Conservation (phyloP, 2,113 vertebrate genomes). For the Anoura caudifer region DNA sequence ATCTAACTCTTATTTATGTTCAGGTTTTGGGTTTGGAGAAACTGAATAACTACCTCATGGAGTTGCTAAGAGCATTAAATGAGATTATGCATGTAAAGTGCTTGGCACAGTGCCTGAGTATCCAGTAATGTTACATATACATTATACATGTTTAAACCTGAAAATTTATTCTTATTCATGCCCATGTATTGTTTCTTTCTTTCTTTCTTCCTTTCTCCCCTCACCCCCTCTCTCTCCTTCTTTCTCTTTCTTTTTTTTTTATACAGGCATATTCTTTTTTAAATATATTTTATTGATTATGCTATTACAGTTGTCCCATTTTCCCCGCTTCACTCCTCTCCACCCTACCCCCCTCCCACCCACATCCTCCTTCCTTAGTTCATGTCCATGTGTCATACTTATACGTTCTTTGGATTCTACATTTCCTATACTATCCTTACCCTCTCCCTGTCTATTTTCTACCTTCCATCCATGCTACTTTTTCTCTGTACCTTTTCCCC, state of each 20-base stretch:
- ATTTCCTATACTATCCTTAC: too few species aligned
- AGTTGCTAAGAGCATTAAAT: background rate
- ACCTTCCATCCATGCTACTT: too few species aligned
- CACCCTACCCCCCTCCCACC: too few species aligned
- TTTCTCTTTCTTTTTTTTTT: background rate
- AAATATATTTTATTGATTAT: too few species aligned
- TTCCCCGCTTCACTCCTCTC: too few species aligned
- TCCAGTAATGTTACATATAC: background rate
- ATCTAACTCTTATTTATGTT: background rate
- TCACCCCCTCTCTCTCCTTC: background rate
- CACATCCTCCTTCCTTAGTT: too few species aligned
- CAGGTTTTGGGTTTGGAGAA: background rate
- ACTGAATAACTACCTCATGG: background rate
- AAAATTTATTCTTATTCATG: background rate
- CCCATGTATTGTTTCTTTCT: background rate
- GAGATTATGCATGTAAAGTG: background rate
- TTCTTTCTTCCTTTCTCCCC: background rate
- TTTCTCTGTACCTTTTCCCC: too few species aligned
- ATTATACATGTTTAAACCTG: background rate
- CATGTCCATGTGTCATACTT: too few species aligned
- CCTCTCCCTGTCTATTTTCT: too few species aligned
- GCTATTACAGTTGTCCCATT: too few species aligned
- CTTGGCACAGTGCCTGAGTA: background rate
- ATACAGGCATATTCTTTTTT: too few species aligned
- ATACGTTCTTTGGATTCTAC: too few species aligned